Evolutionary conservation across 2,113 vertebrate genomes (phyloP).

Genomic region (Euleptes europaea): DNA sequence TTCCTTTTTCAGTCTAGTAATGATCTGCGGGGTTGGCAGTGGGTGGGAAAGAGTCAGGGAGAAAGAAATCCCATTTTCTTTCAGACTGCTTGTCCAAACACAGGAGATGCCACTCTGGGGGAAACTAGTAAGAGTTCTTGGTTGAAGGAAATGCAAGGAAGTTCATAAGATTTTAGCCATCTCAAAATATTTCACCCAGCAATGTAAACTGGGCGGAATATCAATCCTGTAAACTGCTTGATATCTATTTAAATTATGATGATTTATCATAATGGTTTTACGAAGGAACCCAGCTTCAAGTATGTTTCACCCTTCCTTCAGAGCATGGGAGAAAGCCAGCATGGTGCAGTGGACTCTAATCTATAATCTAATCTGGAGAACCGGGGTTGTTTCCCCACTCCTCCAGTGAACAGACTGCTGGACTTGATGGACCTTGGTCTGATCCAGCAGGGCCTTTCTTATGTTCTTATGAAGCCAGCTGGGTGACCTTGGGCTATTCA

Average conservation of each 20-base stretch:
- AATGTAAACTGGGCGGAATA: background rate
- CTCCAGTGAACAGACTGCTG: too few species aligned
- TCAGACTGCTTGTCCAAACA: background rate
- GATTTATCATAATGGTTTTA: background rate
- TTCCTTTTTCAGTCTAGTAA: constrained; percentile 13
- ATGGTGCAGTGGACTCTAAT: too few species aligned
- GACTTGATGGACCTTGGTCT: too few species aligned
- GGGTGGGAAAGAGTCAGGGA: background rate
- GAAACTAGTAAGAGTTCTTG: background rate
- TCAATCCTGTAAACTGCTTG: background rate
- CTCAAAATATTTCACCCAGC: background rate
- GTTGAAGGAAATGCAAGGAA: background rate
- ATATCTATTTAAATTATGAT: background rate
- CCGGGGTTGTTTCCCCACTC: too few species aligned
- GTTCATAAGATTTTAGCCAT: background rate
- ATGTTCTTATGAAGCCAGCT: too few species aligned
- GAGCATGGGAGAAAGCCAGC: too few species aligned
- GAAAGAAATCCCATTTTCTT: background rate
- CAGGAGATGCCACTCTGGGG: background rate
- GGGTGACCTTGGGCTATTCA: too few species aligned
- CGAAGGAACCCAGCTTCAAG: background rate
- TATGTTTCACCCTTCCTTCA: background rate
- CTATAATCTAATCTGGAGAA: too few species aligned
- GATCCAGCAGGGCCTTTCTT: too few species aligned
- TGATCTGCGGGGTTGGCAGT: background rate